Base-by-base conservation (phyloP, 2,113 vertebrate species). In the Paraplagusia blochii region DNA sequence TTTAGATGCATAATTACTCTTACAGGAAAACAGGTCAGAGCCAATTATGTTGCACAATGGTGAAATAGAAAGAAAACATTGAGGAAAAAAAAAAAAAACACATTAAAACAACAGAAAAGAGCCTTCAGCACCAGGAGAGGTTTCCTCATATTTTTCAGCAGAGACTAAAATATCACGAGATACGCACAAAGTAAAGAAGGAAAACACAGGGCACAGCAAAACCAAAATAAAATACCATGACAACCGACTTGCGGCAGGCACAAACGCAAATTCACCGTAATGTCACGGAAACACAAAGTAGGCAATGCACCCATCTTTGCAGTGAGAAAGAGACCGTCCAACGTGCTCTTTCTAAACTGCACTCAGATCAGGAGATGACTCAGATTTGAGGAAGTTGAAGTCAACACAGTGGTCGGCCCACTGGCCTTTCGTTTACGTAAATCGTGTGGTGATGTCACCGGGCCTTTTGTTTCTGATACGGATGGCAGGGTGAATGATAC, bases 171-270 rank as follows among this genome's bases (percentile, higher is more conserved):
- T 81, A 83, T 63, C 70, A 77, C 60, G 73, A 62, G 65, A 82
- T 64, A 64, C 15, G 51, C 36, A 69, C 40, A 55, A 76, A 74
- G 74, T 63, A 66, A 82, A 77, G 66, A 69, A 64, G 22, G 62
- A 71, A 60, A 76, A 58, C 52, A 68, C 53, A 51, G 18, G 57
- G 65, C 75, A 62, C 8, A 19, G 62, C 46, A 56, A 76, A 74
- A 76, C 77, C 65, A 74, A 83, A 84, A 83, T 80, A 85, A 86
- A 82, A 85, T 74, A 68, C 79, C 83, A 87, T 83, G 81, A 84
- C 83, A 86, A 83, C 80, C 56, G 15, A 36, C 69, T 69, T 2
- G 33, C 76, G 64, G 81, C 53, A 63, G 64, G 81, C 53, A 63
- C 66, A 74, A 80, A 75, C 58, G 43, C 66, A 74, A 53, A 75